Conservation (phyloP, 2,888 invertebrate species). For the Petrolisthes manimaculis region DNA sequence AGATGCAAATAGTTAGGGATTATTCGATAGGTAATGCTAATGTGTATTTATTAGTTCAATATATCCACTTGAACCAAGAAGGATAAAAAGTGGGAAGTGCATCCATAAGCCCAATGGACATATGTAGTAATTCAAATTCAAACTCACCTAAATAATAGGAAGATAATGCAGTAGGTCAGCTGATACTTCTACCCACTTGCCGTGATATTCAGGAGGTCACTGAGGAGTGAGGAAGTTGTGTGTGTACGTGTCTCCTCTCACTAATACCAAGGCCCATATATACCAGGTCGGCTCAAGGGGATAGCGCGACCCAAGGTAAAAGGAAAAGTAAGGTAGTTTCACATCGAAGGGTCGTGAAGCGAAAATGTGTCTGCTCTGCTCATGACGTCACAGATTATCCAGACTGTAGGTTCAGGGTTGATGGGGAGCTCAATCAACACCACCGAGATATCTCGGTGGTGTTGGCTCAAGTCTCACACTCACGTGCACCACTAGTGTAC, state of each 20-base stretch:
- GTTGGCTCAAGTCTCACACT: too few relatives aligned
- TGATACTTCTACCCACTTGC: not conserved
- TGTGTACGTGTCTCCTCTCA: not conserved
- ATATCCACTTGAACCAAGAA: not conserved
- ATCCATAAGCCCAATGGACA: constrained; percentile 21
- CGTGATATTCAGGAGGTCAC: not conserved
- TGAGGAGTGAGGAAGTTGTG: not conserved
- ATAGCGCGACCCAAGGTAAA: too few relatives aligned
- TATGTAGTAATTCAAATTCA: constrained; percentile 16
- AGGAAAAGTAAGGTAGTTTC: too few relatives aligned
- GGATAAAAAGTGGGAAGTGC: not conserved
- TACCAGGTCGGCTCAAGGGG: too few relatives aligned
- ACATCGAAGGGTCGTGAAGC: too few relatives aligned
- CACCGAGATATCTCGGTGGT: too few relatives aligned
- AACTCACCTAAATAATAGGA: constrained; percentile 6
- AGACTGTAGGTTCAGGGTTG: too few relatives aligned
- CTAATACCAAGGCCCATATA: too few relatives aligned
- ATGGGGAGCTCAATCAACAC: too few relatives aligned
- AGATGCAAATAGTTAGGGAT: not conserved
- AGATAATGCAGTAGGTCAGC: not conserved
- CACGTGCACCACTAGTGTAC: too few relatives aligned
- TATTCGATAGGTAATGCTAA: not conserved
- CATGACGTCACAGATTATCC: too few relatives aligned
- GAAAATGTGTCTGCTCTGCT: too few relatives aligned
- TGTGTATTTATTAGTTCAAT: not conserved